Evolutionary conservation across 2,888 invertebrate genomes (phyloP).

Genomic region (Melolontha melolontha): DNA sequence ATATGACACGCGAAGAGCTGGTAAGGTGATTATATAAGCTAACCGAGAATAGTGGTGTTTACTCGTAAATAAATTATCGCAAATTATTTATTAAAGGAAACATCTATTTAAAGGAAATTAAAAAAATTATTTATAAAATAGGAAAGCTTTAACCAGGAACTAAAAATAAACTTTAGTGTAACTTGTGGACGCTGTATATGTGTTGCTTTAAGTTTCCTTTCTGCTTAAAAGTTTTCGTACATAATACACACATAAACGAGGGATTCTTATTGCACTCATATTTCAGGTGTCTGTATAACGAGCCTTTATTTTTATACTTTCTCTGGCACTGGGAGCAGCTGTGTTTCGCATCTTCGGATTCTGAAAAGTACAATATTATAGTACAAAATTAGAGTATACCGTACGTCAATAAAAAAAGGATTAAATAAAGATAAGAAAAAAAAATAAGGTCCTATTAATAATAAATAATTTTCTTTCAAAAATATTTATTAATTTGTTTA

Average conservation of each 20-base stretch:
- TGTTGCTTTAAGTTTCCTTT: conserved; percentile 41
- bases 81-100: too few relatives aligned
- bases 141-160: too few relatives aligned
- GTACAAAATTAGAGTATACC: background rate
- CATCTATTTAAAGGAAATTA: too few relatives aligned
- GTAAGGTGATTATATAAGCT: too few relatives aligned
- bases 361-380: conserved; percentile 26
- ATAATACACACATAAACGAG: conserved; percentile 35
- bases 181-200: conserved; percentile 37
- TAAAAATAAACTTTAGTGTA: background rate
- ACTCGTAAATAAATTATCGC: too few relatives aligned
- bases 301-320: conserved; percentile 46
- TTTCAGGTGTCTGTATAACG: conserved; percentile 44
- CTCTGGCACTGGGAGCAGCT: conserved; percentile 45
- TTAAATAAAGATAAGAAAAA: conserved; percentile 6
- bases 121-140: too few relatives aligned
- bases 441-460: background rate
- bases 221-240: conserved; percentile 38
- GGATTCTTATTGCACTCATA: conserved; percentile 44
- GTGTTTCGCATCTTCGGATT: conserved; percentile 9
- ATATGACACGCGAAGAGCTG: too few relatives aligned
- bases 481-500: conserved; percentile 3
- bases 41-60: too few relatives aligned
- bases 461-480: background rate
- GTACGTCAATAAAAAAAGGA: background rate